A percentile compares a stretch with the other conserved stretches of the same genome.
Conservation (phyloP, 2,797 vertebrate species). For the Sciaenops ocellatus region DNA sequence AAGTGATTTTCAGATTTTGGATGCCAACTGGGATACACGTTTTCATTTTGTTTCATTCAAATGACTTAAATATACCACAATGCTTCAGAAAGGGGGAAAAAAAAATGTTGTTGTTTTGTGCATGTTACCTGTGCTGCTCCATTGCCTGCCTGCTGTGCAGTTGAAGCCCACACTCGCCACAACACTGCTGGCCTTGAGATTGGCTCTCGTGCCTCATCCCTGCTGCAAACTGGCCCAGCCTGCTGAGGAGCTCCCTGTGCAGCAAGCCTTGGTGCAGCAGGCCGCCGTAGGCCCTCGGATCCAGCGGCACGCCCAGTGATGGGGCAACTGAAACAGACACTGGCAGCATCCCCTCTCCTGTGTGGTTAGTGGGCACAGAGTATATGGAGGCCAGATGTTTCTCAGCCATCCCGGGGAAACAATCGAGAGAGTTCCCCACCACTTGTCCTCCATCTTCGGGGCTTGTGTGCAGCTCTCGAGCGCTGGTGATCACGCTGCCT, state of each 20-base stretch:
- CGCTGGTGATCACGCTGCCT: conserved; percentile 97
- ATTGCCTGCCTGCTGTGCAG: conserved; percentile 93
- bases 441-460: conserved; percentile 88
- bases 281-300: conserved; percentile 93
- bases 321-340: conserved; percentile 88
- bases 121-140: conserved; percentile 94
- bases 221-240: conserved; percentile 94
- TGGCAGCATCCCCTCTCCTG: conserved; percentile 87
- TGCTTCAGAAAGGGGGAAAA: neutral
- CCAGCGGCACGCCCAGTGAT: conserved; percentile 92
- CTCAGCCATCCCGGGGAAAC: conserved; percentile 80
- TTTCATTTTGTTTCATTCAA: neutral
- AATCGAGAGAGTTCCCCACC: conserved; percentile 74
- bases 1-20: conserved; percentile 1
- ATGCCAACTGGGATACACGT: neutral
- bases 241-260: conserved; percentile 96
- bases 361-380: conserved; percentile 88
- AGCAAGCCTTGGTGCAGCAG: conserved; percentile 96
- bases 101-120: conserved; percentile 19
- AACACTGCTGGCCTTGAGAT: conserved; percentile 88
- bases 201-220: conserved; percentile 92
- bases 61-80: neutral
- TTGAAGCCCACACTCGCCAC: conserved; percentile 93
- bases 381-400: conserved; percentile 91
- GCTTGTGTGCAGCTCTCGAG: conserved; percentile 91